These are phyloP conservation scores for Matsumyia berberina DNA, from an alignment of 2,888 invertebrate species.

Conservation along the genomic window DNA sequence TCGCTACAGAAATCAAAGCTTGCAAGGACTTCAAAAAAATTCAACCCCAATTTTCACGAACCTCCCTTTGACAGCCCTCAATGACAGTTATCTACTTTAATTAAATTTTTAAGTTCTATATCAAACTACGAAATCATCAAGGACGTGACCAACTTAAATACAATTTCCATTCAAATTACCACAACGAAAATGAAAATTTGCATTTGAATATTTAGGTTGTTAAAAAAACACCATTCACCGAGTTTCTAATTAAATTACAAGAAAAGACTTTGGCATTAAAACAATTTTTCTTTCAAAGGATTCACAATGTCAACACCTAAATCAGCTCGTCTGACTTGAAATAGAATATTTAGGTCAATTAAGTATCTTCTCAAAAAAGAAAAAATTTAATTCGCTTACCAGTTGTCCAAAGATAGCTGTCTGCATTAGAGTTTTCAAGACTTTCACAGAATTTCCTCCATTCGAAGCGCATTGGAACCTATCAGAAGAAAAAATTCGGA, in stretches of 20 bases:
- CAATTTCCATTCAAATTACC: conserved; percentile 15
- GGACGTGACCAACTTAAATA: conserved; percentile 8
- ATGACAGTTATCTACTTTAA: no score
- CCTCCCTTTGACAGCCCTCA: no score
- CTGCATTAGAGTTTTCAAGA: conserved; percentile 12
- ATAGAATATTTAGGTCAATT: conserved; percentile 36
- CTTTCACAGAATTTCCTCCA: not conserved
- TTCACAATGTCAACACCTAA: conserved; percentile 27
- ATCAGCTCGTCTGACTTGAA: conserved; percentile 14
- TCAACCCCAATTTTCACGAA: no score
- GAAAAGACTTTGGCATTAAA: conserved; percentile 3
- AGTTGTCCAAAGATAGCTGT: not conserved
- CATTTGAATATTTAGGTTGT: conserved; percentile 31
- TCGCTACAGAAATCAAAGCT: no score
- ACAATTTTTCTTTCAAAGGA: conserved; percentile 5
- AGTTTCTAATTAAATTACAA: conserved; percentile 26
- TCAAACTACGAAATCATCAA: not conserved
- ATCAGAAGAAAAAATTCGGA: not conserved
- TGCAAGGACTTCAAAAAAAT: no score
- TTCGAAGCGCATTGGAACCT: not conserved
- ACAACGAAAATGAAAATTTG: conserved; percentile 14
- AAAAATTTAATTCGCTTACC: conserved; percentile 17
- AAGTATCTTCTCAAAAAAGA: conserved; percentile 20
- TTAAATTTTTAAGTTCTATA: no score
- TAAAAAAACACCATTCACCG: not conserved